Evolutionary conservation across 1,140 invertebrate species (phyloP).

Genomic region (Euwallacea similis): DNA sequence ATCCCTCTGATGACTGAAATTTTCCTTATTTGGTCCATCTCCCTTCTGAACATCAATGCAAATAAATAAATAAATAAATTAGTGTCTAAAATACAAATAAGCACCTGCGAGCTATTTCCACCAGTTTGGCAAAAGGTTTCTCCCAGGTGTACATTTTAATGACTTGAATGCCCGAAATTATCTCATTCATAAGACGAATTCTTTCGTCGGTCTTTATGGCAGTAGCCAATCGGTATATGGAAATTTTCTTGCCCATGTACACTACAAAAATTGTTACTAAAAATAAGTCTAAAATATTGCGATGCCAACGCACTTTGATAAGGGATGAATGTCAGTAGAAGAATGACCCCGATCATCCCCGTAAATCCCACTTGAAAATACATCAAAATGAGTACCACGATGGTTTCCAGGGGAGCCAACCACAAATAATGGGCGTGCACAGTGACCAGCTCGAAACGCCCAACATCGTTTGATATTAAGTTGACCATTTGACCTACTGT

Average conservation of each 20-base stretch:
- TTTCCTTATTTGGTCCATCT: constrained; percentile 46
- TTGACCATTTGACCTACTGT: constrained; percentile 85
- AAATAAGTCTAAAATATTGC: not conserved
- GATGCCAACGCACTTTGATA: constrained; percentile 67
- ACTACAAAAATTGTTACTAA: constrained; percentile 24
- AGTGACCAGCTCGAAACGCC: constrained; percentile 67
- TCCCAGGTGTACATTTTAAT: constrained; percentile 91
- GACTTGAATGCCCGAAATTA: constrained; percentile 76
- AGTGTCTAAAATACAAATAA: not conserved
- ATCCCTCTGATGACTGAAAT: constrained; percentile 66
- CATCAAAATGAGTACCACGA: constrained; percentile 73
- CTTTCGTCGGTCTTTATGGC: constrained; percentile 69
- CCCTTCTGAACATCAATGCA: constrained; percentile 35
- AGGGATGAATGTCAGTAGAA: constrained; percentile 81
- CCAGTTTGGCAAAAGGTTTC: constrained; percentile 58
- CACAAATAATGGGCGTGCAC: constrained; percentile 69
- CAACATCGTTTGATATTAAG: constrained; percentile 81
- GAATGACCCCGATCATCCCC: constrained; percentile 73
- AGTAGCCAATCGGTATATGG: constrained; percentile 58
- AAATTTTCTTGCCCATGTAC: constrained; percentile 57
- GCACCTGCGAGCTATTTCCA: constrained; percentile 49
- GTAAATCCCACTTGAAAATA: constrained; percentile 72
- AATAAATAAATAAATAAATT: not conserved
- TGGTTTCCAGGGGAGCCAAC: constrained; percentile 74
- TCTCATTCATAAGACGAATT: constrained; percentile 74